A percentile compares a stretch with the other conserved stretches of the same genome.
Evolutionary conservation across 1,140 invertebrate species (phyloP).

Genomic region (Anoplolepis gracilipes): DNA sequence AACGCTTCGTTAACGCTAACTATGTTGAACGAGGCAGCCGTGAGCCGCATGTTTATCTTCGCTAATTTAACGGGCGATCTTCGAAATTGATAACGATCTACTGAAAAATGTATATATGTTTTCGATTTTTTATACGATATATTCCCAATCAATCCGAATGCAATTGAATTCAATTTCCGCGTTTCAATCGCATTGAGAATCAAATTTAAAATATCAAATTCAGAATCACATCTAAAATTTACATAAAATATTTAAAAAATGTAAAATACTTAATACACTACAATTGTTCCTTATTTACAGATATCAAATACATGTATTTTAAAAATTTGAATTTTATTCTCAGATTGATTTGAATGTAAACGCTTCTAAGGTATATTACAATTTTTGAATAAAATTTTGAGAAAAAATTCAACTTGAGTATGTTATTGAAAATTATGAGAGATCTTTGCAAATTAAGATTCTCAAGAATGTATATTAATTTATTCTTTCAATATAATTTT

Average conservation of each 20-base stretch:
- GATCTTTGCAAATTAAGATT: background rate
- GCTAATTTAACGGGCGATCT: background rate
- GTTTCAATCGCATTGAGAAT: background rate
- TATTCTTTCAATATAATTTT: background rate
- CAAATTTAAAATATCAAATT: background rate
- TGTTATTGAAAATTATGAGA: background rate
- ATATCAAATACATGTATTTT: too few relatives aligned
- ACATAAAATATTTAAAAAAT: background rate
- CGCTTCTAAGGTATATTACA: background rate
- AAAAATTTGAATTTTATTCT: background rate
- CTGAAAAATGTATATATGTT: background rate
- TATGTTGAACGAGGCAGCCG: background rate
- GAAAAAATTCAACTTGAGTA: background rate
- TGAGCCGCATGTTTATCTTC: background rate
- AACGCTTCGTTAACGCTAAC: conserved; percentile 1
- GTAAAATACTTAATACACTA: too few relatives aligned
- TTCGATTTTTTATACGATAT: too few relatives aligned
- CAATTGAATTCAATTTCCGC: background rate
- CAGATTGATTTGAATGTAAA: background rate
- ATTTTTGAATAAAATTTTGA: background rate
- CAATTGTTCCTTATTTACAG: too few relatives aligned
- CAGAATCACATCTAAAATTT: background rate
- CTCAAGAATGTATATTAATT: too few relatives aligned
- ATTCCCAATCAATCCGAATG: background rate
- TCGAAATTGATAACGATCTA: background rate